Conservation (phyloP, 2,888 invertebrate genomes). For the Dioctria linearis region DNA sequence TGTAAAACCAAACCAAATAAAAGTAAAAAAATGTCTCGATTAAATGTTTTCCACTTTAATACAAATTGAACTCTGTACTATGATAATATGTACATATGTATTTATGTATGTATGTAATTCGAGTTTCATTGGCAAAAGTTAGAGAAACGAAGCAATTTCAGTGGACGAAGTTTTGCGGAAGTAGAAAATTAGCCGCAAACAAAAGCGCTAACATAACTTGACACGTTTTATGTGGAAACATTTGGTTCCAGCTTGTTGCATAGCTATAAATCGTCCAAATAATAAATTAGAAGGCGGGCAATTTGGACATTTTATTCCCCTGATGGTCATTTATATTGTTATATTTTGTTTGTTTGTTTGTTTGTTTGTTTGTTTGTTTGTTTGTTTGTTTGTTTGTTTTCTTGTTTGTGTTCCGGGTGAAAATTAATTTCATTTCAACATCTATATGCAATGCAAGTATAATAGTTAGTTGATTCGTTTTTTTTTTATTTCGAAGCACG, state of each 20-base stretch:
- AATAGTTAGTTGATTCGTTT: too few relatives aligned
- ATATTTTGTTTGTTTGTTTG: background rate
- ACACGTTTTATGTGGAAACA: background rate
- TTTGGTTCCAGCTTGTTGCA: slow-evolving; percentile 4
- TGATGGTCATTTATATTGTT: too few relatives aligned
- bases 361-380: background rate
- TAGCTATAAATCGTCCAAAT: background rate
- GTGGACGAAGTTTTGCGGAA: background rate
- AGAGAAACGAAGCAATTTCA: background rate
- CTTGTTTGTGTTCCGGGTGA: background rate
- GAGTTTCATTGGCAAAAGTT: background rate
- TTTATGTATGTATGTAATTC: too few relatives aligned
- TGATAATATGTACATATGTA: too few relatives aligned
- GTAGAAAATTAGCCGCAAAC: background rate
- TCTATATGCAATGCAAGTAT: too few relatives aligned
- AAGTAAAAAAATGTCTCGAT: too few relatives aligned
- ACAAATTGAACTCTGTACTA: too few relatives aligned
- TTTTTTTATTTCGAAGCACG: too few relatives aligned
- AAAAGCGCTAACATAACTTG: too few relatives aligned
- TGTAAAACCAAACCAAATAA: too few relatives aligned
- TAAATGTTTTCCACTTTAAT: too few relatives aligned
- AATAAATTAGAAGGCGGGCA: slow-evolving; percentile 7
- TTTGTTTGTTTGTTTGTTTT: background rate
- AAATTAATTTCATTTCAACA: too few relatives aligned
- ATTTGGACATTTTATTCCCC: background rate